Evolutionary conservation across 2,113 vertebrate genomes (phyloP).

Genomic region (Shinisaurus crocodilurus): DNA sequence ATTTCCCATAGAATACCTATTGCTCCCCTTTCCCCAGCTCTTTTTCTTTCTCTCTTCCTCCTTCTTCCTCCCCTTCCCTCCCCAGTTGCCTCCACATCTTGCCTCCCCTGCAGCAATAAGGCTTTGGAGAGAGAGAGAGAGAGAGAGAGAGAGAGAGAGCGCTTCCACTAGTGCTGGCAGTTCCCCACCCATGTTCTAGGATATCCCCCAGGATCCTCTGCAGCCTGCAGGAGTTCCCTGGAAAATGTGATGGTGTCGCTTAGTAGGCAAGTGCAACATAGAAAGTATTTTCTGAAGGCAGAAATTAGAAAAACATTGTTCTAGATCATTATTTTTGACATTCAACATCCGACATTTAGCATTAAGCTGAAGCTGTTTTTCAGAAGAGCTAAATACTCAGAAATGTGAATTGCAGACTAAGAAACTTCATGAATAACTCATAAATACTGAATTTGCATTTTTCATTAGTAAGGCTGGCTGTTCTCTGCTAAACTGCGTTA

Average conservation of each 20-base stretch:
- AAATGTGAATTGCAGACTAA: slow-evolving; percentile 16
- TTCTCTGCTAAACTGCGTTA: slow-evolving; percentile 26
- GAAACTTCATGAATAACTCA: slow-evolving; percentile 35
- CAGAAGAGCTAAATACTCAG: slow-evolving; percentile 8
- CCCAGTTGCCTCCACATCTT: no score
- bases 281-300: background rate
- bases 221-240: background rate
- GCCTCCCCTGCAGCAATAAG: no score
- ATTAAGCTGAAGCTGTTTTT: background rate
- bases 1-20: no score
- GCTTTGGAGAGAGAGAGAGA: no score
- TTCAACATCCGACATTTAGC: background rate
- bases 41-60: no score
- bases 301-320: slow-evolving; percentile 8
- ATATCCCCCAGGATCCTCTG: background rate
- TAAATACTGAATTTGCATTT: slow-evolving; percentile 28
- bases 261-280: background rate
- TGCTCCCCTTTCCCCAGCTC: no score
- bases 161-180: background rate
- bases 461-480: slow-evolving; percentile 16
- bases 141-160: no score
- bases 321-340: slow-evolving; percentile 8
- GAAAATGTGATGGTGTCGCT: background rate
- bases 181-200: background rate
- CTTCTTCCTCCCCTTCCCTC: no score